These are phyloP conservation scores for Tor tambroides DNA, from an alignment of 2,113 vertebrate genomes.

Conservation along the genomic window DNA sequence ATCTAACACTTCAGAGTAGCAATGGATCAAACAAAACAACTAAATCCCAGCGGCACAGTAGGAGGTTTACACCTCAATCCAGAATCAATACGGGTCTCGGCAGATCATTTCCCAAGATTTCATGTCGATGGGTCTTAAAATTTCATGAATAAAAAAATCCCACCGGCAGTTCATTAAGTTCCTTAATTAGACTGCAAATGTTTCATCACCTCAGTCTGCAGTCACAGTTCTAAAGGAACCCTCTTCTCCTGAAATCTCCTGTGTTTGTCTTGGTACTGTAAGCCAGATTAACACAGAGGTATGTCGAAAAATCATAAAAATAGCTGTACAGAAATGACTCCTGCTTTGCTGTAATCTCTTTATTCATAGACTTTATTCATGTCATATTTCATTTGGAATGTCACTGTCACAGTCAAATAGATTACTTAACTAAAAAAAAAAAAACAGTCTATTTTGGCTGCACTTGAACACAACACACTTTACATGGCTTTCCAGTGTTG, in stretches of 20 bases:
- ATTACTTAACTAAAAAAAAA: constrained; percentile 5
- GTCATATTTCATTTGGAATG: constrained; percentile 29
- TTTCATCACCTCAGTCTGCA: constrained; percentile 11
- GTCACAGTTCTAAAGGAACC: neutral
- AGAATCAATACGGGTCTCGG: neutral
- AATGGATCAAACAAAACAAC: neutral
- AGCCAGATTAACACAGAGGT: constrained; percentile 18
- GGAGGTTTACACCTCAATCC: neutral
- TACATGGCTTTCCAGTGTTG: constrained; percentile 3
- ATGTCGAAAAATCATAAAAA: constrained; percentile 24
- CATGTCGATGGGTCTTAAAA: constrained; percentile 3
- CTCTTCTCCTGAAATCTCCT: neutral
- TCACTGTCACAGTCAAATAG: constrained; percentile 16
- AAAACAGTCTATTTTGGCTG: neutral
- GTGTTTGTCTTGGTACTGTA: neutral
- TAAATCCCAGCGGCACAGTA: neutral
- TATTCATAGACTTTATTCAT: constrained; percentile 29
- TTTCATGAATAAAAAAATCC: neutral
- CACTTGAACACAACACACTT: constrained; percentile 6
- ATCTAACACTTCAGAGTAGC: constrained; percentile 21
- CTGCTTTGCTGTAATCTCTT: constrained; percentile 32
- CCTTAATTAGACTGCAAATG: constrained; percentile 4
- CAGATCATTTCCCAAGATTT: neutral
- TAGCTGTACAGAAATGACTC: neutral
- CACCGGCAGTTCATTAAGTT: neutral